Base-by-base conservation (phyloP, 2,797 vertebrate species). In the Synaphobranchus kaupii region DNA sequence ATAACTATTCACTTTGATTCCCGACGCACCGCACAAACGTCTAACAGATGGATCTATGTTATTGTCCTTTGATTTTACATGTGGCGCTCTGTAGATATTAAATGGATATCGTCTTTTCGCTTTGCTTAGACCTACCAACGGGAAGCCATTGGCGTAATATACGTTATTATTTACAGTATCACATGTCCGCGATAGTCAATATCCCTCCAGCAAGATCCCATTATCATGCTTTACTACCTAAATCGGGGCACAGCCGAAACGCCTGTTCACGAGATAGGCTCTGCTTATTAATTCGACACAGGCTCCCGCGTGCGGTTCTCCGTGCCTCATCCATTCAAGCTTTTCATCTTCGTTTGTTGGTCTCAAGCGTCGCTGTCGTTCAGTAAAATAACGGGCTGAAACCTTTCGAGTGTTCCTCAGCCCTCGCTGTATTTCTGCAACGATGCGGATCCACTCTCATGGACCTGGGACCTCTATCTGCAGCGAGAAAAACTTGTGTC, bases 401-500 rank as follows among this genome's bases (percentile, higher is more conserved):
- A 22, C 34, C 20, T 81, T 17, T 25, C 17, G 1, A 48, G 34
- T 4, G 22, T 52, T 28, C 50, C 50, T 52, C 50, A 52, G 47
- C 50, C 44, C 47, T 44, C 39, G 78, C 22, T 28, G 22, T 28
- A 54, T 83, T 28, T 83, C 47, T 83, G 81, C 8, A 54, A 31
- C 50, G 47, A 54, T 83, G 47, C 50, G n/a, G 47, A 54, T 50
- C 22, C 50, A 9, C 48, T 50, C 22, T 28, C 25, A 7, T 12
- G n/a, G 12, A 63, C n/a, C 1, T 12, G 82, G 82, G 71, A 76
- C 71, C 68, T 73, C 31, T 73, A 31, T 92, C 91, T 91, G 89
- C 90, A 25, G 89, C 6, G 71, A 90, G 86, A 88, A 86, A 22
- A 52, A 83, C 58, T 85, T 60, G 90, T 92, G 88, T 89, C 83